phyloP scores from a whole-genome alignment of 2,888 invertebrate genomes.

The Steinernema scapterisci region DNA sequence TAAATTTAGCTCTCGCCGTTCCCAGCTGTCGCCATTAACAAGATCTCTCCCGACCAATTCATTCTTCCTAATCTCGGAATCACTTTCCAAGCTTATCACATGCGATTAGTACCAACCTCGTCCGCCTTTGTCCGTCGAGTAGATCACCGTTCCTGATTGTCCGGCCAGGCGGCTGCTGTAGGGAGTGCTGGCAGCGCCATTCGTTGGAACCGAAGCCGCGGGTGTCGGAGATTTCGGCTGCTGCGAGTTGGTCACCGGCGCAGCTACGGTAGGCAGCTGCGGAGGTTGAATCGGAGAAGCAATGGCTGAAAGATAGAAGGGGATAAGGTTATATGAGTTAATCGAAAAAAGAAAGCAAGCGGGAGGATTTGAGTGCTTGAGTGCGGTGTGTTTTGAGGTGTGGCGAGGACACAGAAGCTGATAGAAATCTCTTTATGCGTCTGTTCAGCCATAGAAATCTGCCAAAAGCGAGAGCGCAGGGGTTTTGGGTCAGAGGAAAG shows the following conservation, averaged over 20 bases:
- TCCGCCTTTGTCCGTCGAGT: conserved; percentile 54
- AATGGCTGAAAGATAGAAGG: background rate
- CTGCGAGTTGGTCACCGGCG: background rate
- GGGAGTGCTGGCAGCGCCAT: conserved; percentile 35
- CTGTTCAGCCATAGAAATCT: conserved; percentile 22
- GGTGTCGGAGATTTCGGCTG: conserved; percentile 8
- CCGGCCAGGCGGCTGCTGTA: conserved; percentile 40
- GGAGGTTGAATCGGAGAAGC: background rate
- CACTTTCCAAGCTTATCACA: background rate
- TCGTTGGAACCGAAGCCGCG: conserved; percentile 10
- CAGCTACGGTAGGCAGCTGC: background rate
- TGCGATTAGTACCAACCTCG: conserved; percentile 39
- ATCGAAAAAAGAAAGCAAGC: conserved; percentile 24
- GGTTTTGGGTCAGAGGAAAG: background rate
- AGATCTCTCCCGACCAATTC: background rate
- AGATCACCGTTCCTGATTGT: conserved; percentile 49
- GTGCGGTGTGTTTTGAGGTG: background rate
- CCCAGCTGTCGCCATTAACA: background rate
- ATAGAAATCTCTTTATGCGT: conserved; percentile 27
- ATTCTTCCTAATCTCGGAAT: background rate
- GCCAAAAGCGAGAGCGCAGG: conserved; percentile 21
- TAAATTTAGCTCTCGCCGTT: conserved; percentile 24
- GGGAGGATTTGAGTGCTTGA: background rate
- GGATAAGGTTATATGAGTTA: conserved; percentile 28
- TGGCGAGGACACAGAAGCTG: background rate